These are phyloP conservation scores for Leptonema lineaticorne DNA, from an alignment of 1,140 invertebrate species.

Conservation along the genomic window DNA sequence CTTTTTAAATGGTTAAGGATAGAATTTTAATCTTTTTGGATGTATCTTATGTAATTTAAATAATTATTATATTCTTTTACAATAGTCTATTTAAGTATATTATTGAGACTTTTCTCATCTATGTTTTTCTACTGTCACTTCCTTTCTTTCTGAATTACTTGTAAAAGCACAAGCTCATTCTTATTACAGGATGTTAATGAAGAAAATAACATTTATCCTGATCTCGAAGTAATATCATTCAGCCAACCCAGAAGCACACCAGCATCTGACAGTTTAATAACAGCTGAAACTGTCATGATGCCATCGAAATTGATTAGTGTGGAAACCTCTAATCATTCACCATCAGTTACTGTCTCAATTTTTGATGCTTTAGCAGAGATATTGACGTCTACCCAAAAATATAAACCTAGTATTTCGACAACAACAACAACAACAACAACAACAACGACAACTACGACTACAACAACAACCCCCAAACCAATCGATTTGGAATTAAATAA, in stretches of 20 bases:
- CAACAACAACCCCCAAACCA: constrained; percentile 24
- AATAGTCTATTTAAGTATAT: background rate
- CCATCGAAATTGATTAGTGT: constrained; percentile 55
- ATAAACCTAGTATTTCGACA: constrained; percentile 50
- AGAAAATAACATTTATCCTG: constrained; percentile 55
- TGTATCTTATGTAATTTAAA: background rate
- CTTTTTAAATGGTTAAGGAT: constrained; percentile 16
- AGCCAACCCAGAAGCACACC: constrained; percentile 54
- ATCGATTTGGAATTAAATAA: constrained; percentile 23
- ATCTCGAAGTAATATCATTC: constrained; percentile 54
- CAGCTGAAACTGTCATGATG: constrained; percentile 53
- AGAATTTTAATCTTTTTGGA: constrained; percentile 14
- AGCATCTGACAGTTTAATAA: constrained; percentile 52
- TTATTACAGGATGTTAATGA: constrained; percentile 58
- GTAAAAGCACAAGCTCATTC: constrained; percentile 44
- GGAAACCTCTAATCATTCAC: constrained; percentile 56
- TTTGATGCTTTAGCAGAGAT: constrained; percentile 59
- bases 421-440: constrained; percentile 40
- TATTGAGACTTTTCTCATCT: background rate
- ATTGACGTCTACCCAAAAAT: constrained; percentile 54
- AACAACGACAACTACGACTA: constrained; percentile 15
- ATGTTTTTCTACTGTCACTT: constrained; percentile 14
- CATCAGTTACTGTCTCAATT: constrained; percentile 58
- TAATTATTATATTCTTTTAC: background rate
- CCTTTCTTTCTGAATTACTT: constrained; percentile 30